Conservation (phyloP, 2,797 vertebrate species). For the Nyctalus aviator region DNA sequence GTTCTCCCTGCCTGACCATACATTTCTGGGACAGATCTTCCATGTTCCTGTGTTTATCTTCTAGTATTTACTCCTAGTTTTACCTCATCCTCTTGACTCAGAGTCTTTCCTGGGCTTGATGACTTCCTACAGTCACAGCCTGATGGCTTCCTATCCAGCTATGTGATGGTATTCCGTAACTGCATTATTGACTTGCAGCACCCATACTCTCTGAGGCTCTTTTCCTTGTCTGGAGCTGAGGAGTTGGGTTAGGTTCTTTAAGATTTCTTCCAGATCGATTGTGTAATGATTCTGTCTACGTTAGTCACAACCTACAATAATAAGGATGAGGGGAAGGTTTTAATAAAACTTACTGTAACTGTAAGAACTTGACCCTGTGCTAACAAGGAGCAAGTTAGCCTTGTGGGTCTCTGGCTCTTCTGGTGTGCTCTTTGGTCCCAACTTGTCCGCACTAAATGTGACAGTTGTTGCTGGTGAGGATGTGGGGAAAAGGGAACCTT, state of each 20-base stretch:
- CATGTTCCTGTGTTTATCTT: background rate
- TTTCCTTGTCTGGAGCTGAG: background rate
- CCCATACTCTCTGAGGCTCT: background rate
- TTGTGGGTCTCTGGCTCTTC: background rate
- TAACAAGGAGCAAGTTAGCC: background rate
- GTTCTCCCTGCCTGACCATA: background rate
- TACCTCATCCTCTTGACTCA: background rate
- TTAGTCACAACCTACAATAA: background rate
- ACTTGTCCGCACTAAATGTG: background rate
- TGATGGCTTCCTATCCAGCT: background rate
- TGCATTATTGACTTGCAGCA: background rate
- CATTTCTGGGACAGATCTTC: background rate
- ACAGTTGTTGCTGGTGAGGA: background rate
- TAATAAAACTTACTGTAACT: background rate
- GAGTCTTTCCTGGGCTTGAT: background rate
- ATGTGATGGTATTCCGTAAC: accelerated
- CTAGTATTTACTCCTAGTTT: background rate
- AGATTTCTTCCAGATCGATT: background rate
- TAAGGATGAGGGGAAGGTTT: background rate
- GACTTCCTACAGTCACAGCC: background rate
- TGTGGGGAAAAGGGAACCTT: too few species aligned
- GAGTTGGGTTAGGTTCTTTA: background rate
- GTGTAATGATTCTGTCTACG: background rate
- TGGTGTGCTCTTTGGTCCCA: background rate
- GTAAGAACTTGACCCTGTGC: background rate